These are phyloP conservation scores for Tupaia chinensis DNA, from an alignment of 2,113 vertebrate genomes.

Conservation along the genomic window DNA sequence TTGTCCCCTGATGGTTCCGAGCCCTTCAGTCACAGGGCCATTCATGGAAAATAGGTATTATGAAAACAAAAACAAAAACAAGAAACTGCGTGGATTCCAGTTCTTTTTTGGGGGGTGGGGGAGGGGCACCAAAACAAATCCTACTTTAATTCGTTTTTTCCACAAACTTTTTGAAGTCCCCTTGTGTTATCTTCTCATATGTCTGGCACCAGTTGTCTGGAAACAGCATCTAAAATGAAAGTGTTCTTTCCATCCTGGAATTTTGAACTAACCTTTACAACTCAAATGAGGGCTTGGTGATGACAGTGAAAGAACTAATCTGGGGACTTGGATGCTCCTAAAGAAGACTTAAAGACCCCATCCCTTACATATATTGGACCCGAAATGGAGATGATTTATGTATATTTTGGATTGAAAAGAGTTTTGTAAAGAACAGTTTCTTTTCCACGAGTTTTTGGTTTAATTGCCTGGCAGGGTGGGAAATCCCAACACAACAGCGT, in stretches of 20 bases:
- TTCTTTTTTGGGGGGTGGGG: too few species aligned
- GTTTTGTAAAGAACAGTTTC: conserved; percentile 67
- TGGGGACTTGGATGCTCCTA: not conserved
- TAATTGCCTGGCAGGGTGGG: conserved; percentile 81
- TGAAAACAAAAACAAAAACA: too few species aligned
- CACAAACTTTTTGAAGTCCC: not conserved
- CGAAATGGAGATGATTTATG: conserved; percentile 61
- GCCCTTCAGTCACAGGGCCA: conserved; percentile 49
- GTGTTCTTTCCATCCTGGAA: conserved; percentile 85
- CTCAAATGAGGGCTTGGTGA: conserved; percentile 62
- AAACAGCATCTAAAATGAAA: conserved; percentile 87
- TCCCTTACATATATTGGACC: conserved; percentile 22
- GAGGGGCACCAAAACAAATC: too few species aligned
- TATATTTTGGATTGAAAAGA: conserved; percentile 75
- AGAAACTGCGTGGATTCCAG: too few species aligned
- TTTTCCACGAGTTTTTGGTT: conserved; percentile 69
- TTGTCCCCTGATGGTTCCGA: conserved; percentile 69
- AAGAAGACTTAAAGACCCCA: not conserved
- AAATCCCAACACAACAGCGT: conserved; percentile 80
- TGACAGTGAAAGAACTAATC: conserved; percentile 69
- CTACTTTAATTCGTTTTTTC: too few species aligned
- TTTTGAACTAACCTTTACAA: conserved; percentile 82
- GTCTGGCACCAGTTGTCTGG: conserved; percentile 82
- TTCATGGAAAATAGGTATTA: too few species aligned
- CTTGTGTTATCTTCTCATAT: conserved; percentile 71